Conservation (phyloP, 2,888 invertebrate species). For the Diarsia mendica region DNA sequence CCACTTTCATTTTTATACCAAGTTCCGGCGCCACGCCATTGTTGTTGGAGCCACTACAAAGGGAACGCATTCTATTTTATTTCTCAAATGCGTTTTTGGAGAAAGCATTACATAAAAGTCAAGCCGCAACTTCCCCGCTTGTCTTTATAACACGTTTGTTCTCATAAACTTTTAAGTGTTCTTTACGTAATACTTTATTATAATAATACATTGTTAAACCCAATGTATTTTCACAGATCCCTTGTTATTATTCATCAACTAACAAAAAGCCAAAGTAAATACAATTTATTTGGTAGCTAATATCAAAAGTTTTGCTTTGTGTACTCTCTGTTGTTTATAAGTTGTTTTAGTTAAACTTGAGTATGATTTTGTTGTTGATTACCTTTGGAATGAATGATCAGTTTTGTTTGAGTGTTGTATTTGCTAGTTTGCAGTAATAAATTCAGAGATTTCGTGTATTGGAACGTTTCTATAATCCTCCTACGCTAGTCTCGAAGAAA, state of each 20-base stretch:
- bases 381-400: slow-evolving; percentile 43
- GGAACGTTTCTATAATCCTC: neutral
- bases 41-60: slow-evolving; percentile 79
- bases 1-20: slow-evolving; percentile 89
- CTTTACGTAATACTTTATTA: slow-evolving; percentile 63
- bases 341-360: slow-evolving; percentile 62
- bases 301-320: slow-evolving; percentile 65
- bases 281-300: slow-evolving; percentile 55
- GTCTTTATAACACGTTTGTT: slow-evolving; percentile 60
- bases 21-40: slow-evolving; percentile 85
- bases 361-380: slow-evolving; percentile 61
- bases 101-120: slow-evolving; percentile 73
- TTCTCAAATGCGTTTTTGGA: slow-evolving; percentile 75
- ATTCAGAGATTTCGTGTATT: neutral
- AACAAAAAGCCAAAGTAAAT: slow-evolving; percentile 68
- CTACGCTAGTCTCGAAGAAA: neutral
- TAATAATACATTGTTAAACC: slow-evolving; percentile 56
- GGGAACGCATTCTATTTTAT: slow-evolving; percentile 80
- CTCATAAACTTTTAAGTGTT: slow-evolving; percentile 62
- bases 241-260: slow-evolving; percentile 68
- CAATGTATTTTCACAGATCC: slow-evolving; percentile 61
- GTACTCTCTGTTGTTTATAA: slow-evolving; percentile 65
- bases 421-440: slow-evolving; percentile 8
- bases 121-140: slow-evolving; percentile 55
- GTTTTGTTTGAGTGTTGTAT: slow-evolving; percentile 23